A percentile compares a stretch with the other conserved stretches of the same genome.
Evolutionary conservation across 2,888 invertebrate genomes (phyloP).

Genomic region (Steinernema scapterisci): DNA sequence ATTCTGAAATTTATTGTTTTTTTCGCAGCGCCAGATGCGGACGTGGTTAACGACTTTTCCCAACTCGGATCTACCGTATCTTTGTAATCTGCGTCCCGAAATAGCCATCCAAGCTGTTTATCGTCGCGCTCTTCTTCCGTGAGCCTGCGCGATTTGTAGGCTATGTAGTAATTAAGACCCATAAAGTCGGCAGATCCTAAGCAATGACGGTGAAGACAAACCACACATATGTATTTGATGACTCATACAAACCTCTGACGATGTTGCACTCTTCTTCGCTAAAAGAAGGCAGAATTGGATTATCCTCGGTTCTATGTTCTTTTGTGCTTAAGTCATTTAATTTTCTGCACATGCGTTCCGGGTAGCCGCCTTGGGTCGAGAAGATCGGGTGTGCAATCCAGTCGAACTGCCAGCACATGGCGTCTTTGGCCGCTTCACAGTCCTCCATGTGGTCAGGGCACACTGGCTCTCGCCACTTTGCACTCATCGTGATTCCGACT

Average conservation of each 20-base stretch:
- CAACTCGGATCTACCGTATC: conserved; percentile 1
- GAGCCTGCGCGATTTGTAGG: conserved; percentile 34
- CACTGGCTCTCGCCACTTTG: conserved; percentile 5
- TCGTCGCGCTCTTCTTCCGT: background rate
- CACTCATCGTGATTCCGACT: conserved; percentile 3
- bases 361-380: conserved; percentile 35
- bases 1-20: background rate
- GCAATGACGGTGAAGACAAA: background rate
- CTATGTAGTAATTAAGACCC: conserved; percentile 78
- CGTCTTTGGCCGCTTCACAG: conserved; percentile 18
- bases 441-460: conserved; percentile 25
- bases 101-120: background rate
- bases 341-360: conserved; percentile 9
- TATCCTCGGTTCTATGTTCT: conserved; percentile 50
- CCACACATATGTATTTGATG: background rate
- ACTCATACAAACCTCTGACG: conserved; percentile 57
- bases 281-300: conserved; percentile 56
- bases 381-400: conserved; percentile 43
- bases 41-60: background rate
- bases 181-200: conserved; percentile 76
- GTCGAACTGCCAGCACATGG: conserved; percentile 36
- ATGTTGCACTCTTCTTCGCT: conserved; percentile 62
- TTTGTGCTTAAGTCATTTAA: conserved; percentile 49
- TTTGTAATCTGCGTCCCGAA: background rate
- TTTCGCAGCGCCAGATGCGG: too few relatives aligned